These are phyloP conservation scores for Formica exsecta DNA, from an alignment of 1,140 invertebrate genomes.

Conservation along the genomic window DNA sequence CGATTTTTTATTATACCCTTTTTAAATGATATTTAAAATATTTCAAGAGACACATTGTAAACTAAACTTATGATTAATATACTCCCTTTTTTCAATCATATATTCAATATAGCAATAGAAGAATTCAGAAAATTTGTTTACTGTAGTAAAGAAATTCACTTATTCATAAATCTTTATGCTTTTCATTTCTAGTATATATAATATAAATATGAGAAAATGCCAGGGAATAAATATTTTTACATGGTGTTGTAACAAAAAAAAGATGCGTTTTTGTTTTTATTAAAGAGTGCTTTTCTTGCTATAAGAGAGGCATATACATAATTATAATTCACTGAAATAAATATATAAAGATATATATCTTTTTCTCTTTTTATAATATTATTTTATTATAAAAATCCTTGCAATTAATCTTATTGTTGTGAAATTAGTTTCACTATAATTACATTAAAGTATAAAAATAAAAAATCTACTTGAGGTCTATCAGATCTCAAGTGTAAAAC, in stretches of 20 bases:
- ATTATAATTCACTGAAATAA: slow-evolving; percentile 7
- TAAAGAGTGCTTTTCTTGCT: neutral
- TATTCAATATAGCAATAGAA: neutral
- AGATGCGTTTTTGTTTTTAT: neutral
- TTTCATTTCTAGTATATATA: slow-evolving; percentile 48
- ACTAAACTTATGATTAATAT: slow-evolving; percentile 20
- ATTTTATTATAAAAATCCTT: neutral
- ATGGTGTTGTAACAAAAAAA: slow-evolving; percentile 22
- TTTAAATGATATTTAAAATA: slow-evolving; percentile 30
- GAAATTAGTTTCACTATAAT: neutral
- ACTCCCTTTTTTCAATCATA: neutral
- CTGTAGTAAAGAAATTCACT: neutral
- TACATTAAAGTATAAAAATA: no score
- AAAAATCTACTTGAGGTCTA: no score
- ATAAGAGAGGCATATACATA: neutral
- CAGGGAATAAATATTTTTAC: slow-evolving; percentile 61
- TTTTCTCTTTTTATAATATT: neutral
- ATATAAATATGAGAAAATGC: slow-evolving; percentile 35
- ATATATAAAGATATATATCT: neutral
- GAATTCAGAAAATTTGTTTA: neutral
- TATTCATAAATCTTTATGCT: slow-evolving; percentile 4
- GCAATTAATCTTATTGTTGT: neutral
- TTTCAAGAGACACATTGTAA: neutral
- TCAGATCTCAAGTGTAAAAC: no score
- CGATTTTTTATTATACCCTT: neutral